These are phyloP conservation scores for Bryconaethiops microstoma DNA, from an alignment of 2,797 vertebrate genomes.

Conservation along the genomic window DNA sequence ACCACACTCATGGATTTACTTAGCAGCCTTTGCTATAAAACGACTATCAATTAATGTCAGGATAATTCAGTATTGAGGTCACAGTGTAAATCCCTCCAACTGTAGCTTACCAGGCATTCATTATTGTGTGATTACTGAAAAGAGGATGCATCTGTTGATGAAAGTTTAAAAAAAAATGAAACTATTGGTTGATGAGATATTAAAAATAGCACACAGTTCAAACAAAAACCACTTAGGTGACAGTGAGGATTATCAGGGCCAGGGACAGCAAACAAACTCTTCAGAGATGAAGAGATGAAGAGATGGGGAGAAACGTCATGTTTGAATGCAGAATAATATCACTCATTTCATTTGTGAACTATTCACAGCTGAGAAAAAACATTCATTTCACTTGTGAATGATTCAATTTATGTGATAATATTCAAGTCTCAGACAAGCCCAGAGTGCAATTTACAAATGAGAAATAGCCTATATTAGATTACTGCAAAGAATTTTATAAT, in stretches of 20 bases:
- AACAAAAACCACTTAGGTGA: slow-evolving; percentile 12
- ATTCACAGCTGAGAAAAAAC: background rate
- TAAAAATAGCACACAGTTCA: slow-evolving; percentile 20
- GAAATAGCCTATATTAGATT: background rate
- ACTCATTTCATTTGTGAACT: slow-evolving; percentile 14
- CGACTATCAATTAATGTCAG: background rate
- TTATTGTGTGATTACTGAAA: background rate
- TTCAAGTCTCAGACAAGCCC: background rate
- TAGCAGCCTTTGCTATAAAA: background rate
- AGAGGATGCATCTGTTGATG: slow-evolving; percentile 24
- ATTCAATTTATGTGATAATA: slow-evolving; percentile 25
- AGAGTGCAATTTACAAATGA: slow-evolving; percentile 6
- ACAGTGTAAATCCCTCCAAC: slow-evolving; percentile 3
- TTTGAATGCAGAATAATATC: slow-evolving; percentile 33
- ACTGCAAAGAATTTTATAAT: background rate
- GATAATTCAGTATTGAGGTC: slow-evolving; percentile 12
- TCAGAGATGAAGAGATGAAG: slow-evolving; percentile 18
- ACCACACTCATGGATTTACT: slow-evolving; percentile 15
- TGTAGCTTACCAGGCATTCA: background rate
- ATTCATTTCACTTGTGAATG: background rate
- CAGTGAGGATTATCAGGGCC: slow-evolving; percentile 24
- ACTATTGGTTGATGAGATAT: background rate
- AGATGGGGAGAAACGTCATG: background rate
- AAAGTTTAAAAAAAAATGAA: slow-evolving; percentile 20
- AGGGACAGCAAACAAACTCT: slow-evolving; percentile 28